These are phyloP conservation scores for Coranthus polyacanthus DNA, from an alignment of 2,797 vertebrate species.

Conservation along the genomic window DNA sequence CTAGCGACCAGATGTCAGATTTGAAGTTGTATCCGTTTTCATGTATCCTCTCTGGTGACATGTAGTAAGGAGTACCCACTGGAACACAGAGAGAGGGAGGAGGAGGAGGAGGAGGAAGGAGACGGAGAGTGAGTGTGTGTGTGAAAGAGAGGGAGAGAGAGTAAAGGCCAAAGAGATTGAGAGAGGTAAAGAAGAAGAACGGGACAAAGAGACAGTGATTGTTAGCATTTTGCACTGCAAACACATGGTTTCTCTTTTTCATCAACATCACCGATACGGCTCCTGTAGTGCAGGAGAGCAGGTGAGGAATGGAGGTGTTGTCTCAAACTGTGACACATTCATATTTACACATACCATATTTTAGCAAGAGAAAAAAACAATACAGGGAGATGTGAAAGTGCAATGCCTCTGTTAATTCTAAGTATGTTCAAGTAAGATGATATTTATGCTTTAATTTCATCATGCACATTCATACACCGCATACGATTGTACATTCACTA, in stretches of 20 bases:
- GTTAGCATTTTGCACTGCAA: constrained; percentile 62
- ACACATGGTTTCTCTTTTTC: constrained; percentile 47
- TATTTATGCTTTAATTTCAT: constrained; percentile 36
- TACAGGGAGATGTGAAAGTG: constrained; percentile 11
- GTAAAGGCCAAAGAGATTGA: constrained; percentile 10
- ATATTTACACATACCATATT: constrained; percentile 21
- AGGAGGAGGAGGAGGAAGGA: not conserved
- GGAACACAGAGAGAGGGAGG: constrained; percentile 73
- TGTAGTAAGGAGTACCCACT: constrained; percentile 97
- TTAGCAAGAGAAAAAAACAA: constrained; percentile 15
- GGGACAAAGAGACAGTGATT: constrained; percentile 55
- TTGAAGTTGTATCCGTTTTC: constrained; percentile 92
- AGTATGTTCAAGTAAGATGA: constrained; percentile 24
- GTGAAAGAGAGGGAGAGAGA: constrained; percentile 4
- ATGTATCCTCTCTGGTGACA: constrained; percentile 90
- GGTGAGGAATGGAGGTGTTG: constrained; percentile 27
- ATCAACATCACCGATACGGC: constrained; percentile 70
- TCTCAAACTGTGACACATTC: constrained; percentile 39
- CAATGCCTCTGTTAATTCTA: constrained; percentile 29
- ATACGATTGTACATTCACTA: constrained; percentile 38
- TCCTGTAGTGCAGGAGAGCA: constrained; percentile 31
- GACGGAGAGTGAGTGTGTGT: not conserved
- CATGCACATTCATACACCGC: constrained; percentile 22
- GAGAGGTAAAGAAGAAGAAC: constrained; percentile 39
- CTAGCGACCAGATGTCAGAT: constrained; percentile 93